Percentiles rank a stretch among this genome's conserved stretches.
phyloP scores from a whole-genome alignment of 2,797 vertebrate species.

The Labeo calbasu region DNA sequence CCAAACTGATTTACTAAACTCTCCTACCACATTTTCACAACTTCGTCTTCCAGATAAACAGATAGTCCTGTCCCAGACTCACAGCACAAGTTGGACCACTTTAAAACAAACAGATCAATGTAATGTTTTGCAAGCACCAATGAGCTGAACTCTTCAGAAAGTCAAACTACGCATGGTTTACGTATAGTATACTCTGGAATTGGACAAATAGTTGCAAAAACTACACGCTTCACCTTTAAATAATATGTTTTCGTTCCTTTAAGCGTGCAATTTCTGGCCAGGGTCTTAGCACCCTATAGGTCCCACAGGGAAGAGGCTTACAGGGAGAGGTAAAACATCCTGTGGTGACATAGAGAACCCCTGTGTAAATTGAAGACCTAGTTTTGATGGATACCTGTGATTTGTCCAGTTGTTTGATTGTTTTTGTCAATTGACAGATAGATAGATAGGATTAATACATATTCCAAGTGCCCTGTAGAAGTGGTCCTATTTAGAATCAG shows the following conservation, averaged over 20 bases:
- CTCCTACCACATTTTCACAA: not conserved
- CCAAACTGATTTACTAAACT: not conserved
- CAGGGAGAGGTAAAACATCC: conserved; percentile 74
- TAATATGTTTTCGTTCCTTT: conserved; percentile 74
- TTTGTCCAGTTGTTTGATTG: conserved; percentile 8
- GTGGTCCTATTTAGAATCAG: not conserved
- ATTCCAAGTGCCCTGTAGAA: not conserved
- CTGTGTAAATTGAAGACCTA: conserved; percentile 11
- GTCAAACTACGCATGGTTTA: not conserved
- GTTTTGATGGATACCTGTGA: conserved; percentile 13
- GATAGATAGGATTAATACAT: not conserved
- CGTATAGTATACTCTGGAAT: not conserved
- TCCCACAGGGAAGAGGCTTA: conserved; percentile 67
- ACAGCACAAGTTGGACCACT: not conserved
- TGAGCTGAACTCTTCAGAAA: not conserved
- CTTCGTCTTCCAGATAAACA: not conserved
- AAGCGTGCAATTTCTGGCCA: conserved; percentile 69
- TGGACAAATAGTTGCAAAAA: not conserved
- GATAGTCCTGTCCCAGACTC: not conserved
- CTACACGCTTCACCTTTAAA: conserved; percentile 66
- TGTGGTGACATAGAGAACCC: conserved; percentile 52
- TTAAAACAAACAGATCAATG: conserved; percentile 2
- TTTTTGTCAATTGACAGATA: conserved; percentile 17
- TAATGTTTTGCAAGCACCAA: not conserved
- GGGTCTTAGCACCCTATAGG: conserved; percentile 66